Evolutionary conservation across 2,113 vertebrate genomes (phyloP), one percentile per base, ranked within the genome.

Genomic region (Pyxicephalus adspersus): DNA sequence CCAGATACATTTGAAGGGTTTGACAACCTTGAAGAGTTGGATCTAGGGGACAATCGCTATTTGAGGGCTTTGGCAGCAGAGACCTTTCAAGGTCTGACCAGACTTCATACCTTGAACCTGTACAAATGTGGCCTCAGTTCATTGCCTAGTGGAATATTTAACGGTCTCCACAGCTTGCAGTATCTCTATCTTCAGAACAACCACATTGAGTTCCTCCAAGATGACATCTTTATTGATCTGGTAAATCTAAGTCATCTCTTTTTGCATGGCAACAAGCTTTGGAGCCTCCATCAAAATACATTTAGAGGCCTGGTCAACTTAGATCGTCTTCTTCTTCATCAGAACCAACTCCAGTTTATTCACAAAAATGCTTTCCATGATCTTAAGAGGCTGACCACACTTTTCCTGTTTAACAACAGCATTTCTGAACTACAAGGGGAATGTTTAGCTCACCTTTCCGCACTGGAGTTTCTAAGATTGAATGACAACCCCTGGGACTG

Each of bases 131-230:
- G 97, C 79, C 92, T 99, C 74, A 90, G 94, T 77, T 90, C 90
- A 76, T 90, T 99, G 86, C 96, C 97, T 0, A 88, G 89, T 0
- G 95, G 96, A 81, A 91, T 99, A 85, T 99, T 99, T 1, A 83
- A 93, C 0, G 96, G 95, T 74, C 94, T 99, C 83, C 93, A 94
- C 90, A 97, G 93, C 87, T 92, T 99, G 88, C 97, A 99, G 90
- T 98, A 97, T 90, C 97, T 99, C 89, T 98, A 99, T 87, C 88
- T 99, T 84, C 97, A 99, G 95, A 96, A 98, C 87, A 99, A 99
- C 90, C 94, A 95, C 86, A 92, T 99, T 0, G 96, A 96, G 90
- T 95, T 95, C 89, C 94, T 99, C 71, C 96, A 98, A 87, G 97
- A 99, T 0, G 96, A 98, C 88, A 94, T 97, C 86, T 99, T 99